Evolutionary conservation across 2,113 vertebrate genomes (phyloP).

Genomic region (Dasypus novemcinctus): DNA sequence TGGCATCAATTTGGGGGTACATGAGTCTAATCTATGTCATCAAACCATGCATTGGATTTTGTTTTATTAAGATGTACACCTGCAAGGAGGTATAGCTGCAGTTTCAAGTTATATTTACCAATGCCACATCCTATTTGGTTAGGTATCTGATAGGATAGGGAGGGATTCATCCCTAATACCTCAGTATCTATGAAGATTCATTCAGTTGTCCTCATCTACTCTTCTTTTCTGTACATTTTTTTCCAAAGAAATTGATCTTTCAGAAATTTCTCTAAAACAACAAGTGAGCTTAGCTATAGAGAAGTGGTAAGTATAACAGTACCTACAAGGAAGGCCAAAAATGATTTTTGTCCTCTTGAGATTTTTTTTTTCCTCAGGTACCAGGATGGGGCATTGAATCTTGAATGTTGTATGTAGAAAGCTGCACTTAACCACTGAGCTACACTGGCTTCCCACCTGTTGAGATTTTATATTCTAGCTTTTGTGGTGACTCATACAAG

Average conservation of each 20-base stretch:
- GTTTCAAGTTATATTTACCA: neutral
- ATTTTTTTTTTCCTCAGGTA: neutral
- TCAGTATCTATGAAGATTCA: neutral
- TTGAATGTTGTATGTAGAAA: no score
- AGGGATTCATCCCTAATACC: neutral
- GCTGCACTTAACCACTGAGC: no score
- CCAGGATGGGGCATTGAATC: no score
- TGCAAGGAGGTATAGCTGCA: neutral
- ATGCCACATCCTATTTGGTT: neutral
- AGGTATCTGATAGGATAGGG: neutral
- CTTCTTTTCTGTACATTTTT: neutral
- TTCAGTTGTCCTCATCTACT: neutral
- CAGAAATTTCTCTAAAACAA: neutral
- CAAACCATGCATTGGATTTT: neutral
- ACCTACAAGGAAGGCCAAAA: neutral
- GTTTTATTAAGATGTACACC: neutral
- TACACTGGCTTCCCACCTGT: no score
- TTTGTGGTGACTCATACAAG: neutral
- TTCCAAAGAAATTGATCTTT: neutral
- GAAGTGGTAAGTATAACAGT: neutral
- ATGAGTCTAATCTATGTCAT: neutral
- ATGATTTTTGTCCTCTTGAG: neutral
- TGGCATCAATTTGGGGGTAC: neutral
- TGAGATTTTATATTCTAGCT: neutral
- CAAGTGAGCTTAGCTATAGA: neutral